phyloP scores from a whole-genome alignment of 2,888 invertebrate species.

The Belgica antarctica region DNA sequence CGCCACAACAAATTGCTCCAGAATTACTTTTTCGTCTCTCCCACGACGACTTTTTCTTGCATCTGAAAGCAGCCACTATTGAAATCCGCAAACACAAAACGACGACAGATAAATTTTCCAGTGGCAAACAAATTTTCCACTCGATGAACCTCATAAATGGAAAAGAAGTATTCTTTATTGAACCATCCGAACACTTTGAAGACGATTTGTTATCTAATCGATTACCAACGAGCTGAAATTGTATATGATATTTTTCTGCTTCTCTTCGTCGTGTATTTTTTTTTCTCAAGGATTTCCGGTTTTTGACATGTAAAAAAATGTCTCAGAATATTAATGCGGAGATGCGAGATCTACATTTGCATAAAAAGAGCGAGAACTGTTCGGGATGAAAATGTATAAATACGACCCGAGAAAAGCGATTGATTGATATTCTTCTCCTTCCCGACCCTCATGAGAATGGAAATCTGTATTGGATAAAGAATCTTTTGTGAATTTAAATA shows the following conservation, averaged over 20 bases:
- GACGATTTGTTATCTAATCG: slow-evolving; percentile 44
- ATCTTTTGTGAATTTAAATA: slow-evolving; percentile 4
- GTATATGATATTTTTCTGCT: not conserved
- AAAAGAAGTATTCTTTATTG: slow-evolving; percentile 20
- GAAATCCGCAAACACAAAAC: not conserved
- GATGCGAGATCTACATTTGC: not conserved
- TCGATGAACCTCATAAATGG: slow-evolving; percentile 36
- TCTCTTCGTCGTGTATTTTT: not conserved
- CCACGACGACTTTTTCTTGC: too few relatives aligned
- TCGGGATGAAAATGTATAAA: not conserved
- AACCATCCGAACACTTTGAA: slow-evolving; percentile 21
- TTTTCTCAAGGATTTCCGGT: slow-evolving; percentile 33
- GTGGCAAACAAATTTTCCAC: slow-evolving; percentile 37
- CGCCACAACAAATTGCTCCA: too few relatives aligned
- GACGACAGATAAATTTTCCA: slow-evolving; percentile 10
- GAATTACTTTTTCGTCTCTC: too few relatives aligned
- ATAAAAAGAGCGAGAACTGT: not conserved
- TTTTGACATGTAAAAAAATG: slow-evolving; percentile 38
- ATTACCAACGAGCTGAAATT: slow-evolving; percentile 33
- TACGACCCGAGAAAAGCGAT: not conserved
- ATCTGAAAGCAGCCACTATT: not conserved
- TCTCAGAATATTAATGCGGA: slow-evolving; percentile 12
- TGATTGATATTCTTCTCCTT: slow-evolving; percentile 5
- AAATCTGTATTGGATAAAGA: not conserved
- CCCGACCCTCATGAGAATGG: not conserved